These are phyloP conservation scores for Fragariocoptes setiger DNA, from an alignment of 1,140 invertebrate genomes.

Conservation along the genomic window DNA sequence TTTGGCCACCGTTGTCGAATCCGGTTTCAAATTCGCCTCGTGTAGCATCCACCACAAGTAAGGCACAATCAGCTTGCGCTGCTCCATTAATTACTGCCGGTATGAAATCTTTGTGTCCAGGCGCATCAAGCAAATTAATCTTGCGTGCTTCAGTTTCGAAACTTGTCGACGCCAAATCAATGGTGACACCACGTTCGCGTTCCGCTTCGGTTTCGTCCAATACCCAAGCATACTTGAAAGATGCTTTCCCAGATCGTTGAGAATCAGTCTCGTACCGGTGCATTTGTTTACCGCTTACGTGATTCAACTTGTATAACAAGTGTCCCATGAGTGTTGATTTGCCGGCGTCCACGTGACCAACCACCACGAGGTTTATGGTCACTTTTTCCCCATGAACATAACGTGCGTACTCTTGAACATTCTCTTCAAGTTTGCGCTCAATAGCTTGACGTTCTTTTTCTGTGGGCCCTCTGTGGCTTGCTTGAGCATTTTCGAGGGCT, in stretches of 20 bases:
- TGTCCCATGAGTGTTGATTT: constrained; percentile 95
- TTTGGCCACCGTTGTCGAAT: constrained; percentile 87
- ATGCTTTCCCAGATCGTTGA: constrained; percentile 84
- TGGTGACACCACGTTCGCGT: constrained; percentile 59
- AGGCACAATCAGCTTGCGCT: constrained; percentile 77
- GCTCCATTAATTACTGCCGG: constrained; percentile 97
- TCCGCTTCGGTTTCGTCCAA: constrained; percentile 97
- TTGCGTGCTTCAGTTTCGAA: constrained; percentile 66
- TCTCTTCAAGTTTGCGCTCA: constrained; percentile 14
- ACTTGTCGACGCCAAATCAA: constrained; percentile 73
- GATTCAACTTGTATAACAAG: constrained; percentile 53
- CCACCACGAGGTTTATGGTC: constrained; percentile 68
- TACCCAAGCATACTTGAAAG: constrained; percentile 94
- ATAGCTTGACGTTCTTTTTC: constrained; percentile 1
- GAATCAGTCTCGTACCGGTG: constrained; percentile 92
- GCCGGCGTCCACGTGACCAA: constrained; percentile 95
- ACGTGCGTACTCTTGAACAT: constrained; percentile 26
- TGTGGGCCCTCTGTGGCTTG: neutral
- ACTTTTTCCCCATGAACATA: constrained; percentile 41
- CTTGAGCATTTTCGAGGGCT: neutral
- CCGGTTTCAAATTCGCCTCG: constrained; percentile 94
- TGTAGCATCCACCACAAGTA: constrained; percentile 72
- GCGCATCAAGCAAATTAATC: constrained; percentile 68
- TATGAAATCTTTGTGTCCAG: constrained; percentile 91
- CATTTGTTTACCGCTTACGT: constrained; percentile 59